These are phyloP conservation scores for Bubo bubo DNA, from an alignment of 2,113 vertebrate species.

Conservation along the genomic window DNA sequence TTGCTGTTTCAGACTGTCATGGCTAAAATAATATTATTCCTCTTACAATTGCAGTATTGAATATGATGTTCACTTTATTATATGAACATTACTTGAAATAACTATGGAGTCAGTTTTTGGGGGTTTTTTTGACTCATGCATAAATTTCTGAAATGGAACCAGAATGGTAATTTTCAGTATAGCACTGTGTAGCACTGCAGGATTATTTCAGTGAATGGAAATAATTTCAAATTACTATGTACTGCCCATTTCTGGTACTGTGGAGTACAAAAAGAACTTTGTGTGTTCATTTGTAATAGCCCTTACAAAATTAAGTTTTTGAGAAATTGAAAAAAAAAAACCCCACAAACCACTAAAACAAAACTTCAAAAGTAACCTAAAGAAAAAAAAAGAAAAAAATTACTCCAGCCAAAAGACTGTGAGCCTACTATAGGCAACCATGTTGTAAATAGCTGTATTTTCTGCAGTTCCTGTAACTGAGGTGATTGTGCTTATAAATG, in stretches of 20 bases:
- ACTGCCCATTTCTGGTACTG: neutral
- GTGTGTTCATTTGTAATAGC: neutral
- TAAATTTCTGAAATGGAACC: neutral
- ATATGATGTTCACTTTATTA: neutral
- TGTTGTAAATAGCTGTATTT: neutral
- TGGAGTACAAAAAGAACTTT: neutral
- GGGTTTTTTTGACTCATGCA: neutral
- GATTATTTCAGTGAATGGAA: neutral
- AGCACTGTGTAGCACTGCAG: neutral
- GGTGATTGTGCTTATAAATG: neutral
- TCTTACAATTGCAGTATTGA: neutral
- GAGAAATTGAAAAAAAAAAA: neutral
- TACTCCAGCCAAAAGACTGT: neutral
- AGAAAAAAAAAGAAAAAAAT: neutral
- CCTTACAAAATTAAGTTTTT: neutral
- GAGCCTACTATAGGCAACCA: neutral
- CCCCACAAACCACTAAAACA: neutral
- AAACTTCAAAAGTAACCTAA: neutral
- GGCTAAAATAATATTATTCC: neutral
- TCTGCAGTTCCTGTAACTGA: neutral
- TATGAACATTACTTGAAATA: neutral
- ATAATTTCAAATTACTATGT: neutral
- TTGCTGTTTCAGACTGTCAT: neutral
- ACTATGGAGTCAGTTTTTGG: too few species aligned
- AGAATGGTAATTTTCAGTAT: neutral